Evolutionary conservation across 2,888 invertebrate genomes (phyloP), one percentile per base, ranked within the genome.

Genomic region (Macropis europaea): DNA sequence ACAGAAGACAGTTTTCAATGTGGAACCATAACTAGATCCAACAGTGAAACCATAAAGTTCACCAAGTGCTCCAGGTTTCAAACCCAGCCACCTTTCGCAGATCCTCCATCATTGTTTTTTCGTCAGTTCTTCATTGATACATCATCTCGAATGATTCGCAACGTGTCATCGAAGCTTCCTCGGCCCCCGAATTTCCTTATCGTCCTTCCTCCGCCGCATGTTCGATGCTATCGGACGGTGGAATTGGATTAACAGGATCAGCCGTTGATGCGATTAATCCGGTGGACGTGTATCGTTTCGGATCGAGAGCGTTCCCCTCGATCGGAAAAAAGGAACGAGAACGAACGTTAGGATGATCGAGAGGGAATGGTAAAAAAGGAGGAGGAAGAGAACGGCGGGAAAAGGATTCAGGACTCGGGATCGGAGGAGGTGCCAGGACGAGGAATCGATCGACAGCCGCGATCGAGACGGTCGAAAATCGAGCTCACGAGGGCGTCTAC

Each of bases 251-350:
- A 87, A 86, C 84, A 84, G 85, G 63, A 87, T 86, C 87, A 83
- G 81, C 81, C 81, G 82, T 82, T 83, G 87, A 87, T 86, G 85
- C 86, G 88, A 88, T 89, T 88, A 88, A 88, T 88, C 87, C 88
- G 83, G 79, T 80, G 82, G 69, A 71, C 70, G 72, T 59, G 43
- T 77, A 77, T 77, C 69, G 77, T 50, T 81, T 74, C 73, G 82
- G 86, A 86, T 86, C 84, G 83, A 73, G 73, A 82, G 83, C 45
- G 47, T 54, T 40, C 34, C 42, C 62, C 43, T 50, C 71, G 62
- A 59, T 72, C 72, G 75, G 52, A 76, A 78, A 84, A 80, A 79
- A 82, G 76, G 77, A 75, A 73, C 74, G 70, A 56, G 61, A 38
- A 22, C 17, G 47, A 19, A 53, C 34, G 72, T 36, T 66, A 70